Evolutionary conservation across 2,797 vertebrate genomes (phyloP).

Genomic region (Cirrhinus molitorella): DNA sequence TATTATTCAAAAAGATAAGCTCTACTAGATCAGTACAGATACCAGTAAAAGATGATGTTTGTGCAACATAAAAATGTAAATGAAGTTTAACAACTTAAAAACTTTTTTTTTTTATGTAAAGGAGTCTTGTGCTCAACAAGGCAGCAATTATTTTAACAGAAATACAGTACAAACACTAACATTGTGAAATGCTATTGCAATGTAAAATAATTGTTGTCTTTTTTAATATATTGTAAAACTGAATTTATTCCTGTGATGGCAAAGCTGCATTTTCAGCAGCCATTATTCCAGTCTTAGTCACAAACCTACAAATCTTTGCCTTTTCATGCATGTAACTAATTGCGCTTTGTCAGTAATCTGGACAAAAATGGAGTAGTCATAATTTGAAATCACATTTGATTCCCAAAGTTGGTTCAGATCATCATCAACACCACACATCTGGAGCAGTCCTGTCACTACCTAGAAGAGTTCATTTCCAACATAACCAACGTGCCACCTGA

Average conservation of each 20-base stretch:
- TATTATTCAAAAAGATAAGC: background rate
- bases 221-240: background rate
- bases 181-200: background rate
- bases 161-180: background rate
- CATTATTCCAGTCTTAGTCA: background rate
- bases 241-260: background rate
- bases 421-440: slow-evolving; percentile 97
- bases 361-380: background rate
- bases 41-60: background rate
- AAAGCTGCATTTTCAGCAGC: background rate
- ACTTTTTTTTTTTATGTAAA: background rate
- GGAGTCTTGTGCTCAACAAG: background rate
- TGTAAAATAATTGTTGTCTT: background rate
- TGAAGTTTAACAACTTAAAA: background rate
- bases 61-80: background rate
- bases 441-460: slow-evolving; percentile 93
- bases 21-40: background rate
- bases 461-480: slow-evolving; percentile 97
- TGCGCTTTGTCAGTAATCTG: background rate
- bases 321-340: background rate
- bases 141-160: background rate
- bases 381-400: slow-evolving; percentile 34
- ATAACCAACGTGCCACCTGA: slow-evolving; percentile 95
- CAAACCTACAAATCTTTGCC: background rate
- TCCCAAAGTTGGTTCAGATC: slow-evolving; percentile 91